A percentile compares a stretch with the other conserved stretches of the same genome.
Conservation (phyloP, 2,113 vertebrate genomes). For the Spea multiplicata region DNA sequence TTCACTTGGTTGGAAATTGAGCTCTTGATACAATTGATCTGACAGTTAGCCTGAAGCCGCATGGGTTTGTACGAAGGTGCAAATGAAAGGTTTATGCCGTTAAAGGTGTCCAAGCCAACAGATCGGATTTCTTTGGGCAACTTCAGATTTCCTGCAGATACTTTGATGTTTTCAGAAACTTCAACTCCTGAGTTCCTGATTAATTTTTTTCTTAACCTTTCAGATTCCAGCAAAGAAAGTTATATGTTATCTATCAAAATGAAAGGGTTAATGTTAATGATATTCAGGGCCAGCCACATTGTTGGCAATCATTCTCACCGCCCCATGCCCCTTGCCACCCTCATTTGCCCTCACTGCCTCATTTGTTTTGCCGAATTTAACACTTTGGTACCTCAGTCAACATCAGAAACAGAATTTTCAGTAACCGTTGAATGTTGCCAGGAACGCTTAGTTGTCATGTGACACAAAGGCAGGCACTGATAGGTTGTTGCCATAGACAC, state of each 20-base stretch:
- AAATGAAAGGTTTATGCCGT: conserved; percentile 64
- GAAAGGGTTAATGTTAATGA: not conserved
- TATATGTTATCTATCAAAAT: not conserved
- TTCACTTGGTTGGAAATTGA: conserved; percentile 51
- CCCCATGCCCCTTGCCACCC: no score
- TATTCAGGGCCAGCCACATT: not conserved
- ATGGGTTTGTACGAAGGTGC: conserved; percentile 60
- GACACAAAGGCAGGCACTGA: no score
- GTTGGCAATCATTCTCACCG: no score
- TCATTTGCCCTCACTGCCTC: no score
- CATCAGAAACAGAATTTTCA: no score
- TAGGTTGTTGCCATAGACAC: no score
- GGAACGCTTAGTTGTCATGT: no score
- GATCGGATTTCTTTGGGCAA: conserved; percentile 57
- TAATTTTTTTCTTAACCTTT: conserved; percentile 39
- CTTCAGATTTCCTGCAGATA: conserved; percentile 46
- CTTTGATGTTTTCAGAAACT: conserved; percentile 18
- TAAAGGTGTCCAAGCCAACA: conserved; percentile 49
- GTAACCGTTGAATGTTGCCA: no score
- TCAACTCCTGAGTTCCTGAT: conserved; percentile 19
- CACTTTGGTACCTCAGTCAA: no score
- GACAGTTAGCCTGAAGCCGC: conserved; percentile 61
- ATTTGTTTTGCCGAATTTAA: no score
- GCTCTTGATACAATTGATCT: conserved; percentile 57
- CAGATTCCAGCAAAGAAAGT: not conserved